Conservation (phyloP, 2,888 invertebrate genomes). For the Polietes domitor region DNA sequence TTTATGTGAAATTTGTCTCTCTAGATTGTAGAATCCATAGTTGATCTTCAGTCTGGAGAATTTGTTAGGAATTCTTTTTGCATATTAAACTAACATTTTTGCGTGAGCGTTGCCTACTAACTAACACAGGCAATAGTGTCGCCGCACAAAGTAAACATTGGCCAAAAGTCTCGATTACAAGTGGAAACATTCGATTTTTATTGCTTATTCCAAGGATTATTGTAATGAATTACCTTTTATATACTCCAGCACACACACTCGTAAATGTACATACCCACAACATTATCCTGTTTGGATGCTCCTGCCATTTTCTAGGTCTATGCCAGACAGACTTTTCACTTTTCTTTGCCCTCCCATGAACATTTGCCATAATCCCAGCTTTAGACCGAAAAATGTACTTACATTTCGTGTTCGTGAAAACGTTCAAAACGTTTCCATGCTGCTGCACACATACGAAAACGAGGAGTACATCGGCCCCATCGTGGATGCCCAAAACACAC, state of each 20-base stretch:
- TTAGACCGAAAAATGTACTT: constrained; percentile 65
- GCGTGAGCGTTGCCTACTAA: neutral
- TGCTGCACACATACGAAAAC: neutral
- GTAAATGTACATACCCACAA: neutral
- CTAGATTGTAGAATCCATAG: no score
- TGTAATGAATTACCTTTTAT: constrained; percentile 78
- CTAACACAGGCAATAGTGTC: neutral
- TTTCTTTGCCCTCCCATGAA: constrained; percentile 38
- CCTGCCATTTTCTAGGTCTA: constrained; percentile 9
- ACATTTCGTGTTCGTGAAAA: constrained; percentile 37
- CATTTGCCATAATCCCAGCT: constrained; percentile 55
- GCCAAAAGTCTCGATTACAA: constrained; percentile 53
- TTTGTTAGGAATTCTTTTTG: no score
- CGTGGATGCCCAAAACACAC: neutral
- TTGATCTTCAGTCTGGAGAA: no score
- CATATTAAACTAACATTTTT: no score
- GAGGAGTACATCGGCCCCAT: neutral
- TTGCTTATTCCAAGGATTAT: constrained; percentile 79
- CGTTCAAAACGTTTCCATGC: constrained; percentile 13
- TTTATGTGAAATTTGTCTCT: no score
- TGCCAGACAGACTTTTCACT: constrained; percentile 47
- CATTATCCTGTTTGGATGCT: neutral
- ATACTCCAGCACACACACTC: constrained; percentile 4
- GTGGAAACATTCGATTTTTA: constrained; percentile 75
- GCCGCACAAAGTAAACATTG: constrained; percentile 13